Conservation (phyloP, 2,888 invertebrate species). For the Brachylomia viminalis region DNA sequence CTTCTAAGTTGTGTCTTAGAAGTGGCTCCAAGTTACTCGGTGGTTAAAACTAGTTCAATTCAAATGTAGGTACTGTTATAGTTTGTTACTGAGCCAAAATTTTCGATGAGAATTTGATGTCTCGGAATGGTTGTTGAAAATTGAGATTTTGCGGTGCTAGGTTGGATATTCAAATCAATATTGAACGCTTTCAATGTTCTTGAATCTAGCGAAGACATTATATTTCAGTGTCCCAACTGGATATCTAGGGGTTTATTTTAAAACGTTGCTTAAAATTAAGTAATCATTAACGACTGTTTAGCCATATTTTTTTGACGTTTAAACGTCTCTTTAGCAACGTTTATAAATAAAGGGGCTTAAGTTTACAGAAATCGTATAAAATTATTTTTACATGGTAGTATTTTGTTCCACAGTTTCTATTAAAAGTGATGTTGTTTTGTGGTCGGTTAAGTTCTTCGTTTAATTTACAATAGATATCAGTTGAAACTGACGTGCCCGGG, state of each 20-base stretch:
- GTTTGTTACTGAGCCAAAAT: conserved; percentile 39
- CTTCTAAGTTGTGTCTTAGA: conserved; percentile 40
- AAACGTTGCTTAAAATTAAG: not conserved
- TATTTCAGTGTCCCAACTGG: not conserved
- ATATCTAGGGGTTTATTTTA: not conserved
- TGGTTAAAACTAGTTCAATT: conserved; percentile 37
- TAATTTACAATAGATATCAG: not conserved
- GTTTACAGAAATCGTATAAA: not conserved
- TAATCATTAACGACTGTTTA: not conserved
- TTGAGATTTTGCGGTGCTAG: conserved; percentile 4
- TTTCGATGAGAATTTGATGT: conserved; percentile 38
- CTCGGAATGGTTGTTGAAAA: conserved; percentile 22
- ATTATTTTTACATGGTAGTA: not conserved
- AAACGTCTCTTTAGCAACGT: not conserved
- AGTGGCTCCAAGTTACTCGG: conserved; percentile 48
- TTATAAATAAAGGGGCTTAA: not conserved
- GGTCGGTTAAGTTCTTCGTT: not conserved
- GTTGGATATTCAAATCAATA: conserved; percentile 33
- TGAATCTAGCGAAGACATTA: not conserved
- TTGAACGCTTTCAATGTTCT: not conserved
- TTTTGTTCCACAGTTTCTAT: not conserved
- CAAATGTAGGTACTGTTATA: conserved; percentile 38
- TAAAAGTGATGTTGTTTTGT: not conserved
- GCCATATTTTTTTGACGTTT: not conserved
- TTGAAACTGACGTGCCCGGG: not conserved